Conservation (phyloP, 2,113 vertebrate genomes). For the Cyprinodon brontotheroides region DNA sequence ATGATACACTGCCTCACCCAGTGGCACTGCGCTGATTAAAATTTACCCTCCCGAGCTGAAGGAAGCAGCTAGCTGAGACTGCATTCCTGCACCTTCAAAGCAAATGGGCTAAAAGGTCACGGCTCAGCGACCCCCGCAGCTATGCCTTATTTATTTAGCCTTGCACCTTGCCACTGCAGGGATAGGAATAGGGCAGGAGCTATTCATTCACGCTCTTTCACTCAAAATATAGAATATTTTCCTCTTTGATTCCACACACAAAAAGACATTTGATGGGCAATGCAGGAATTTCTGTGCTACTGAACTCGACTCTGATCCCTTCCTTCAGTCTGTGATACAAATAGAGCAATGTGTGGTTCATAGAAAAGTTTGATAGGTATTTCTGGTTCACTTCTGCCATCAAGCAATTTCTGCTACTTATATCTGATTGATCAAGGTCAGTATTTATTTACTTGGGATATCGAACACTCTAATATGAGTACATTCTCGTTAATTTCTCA, state of each 20-base stretch:
- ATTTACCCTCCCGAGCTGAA: slow-evolving; percentile 57
- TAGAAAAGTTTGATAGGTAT: too few species aligned
- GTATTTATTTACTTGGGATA: too few species aligned
- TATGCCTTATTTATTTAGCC: slow-evolving; percentile 71
- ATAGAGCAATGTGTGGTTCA: neutral
- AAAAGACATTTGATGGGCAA: neutral
- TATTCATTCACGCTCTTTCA: slow-evolving; percentile 31
- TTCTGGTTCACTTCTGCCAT: too few species aligned
- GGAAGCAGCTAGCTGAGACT: slow-evolving; percentile 55
- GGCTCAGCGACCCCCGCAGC: slow-evolving; percentile 53
- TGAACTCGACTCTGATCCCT: neutral
- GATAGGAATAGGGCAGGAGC: slow-evolving; percentile 5
- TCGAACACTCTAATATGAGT: too few species aligned
- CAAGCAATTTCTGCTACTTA: too few species aligned
- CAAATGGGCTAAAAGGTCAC: slow-evolving; percentile 69
- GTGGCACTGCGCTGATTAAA: slow-evolving; percentile 70
- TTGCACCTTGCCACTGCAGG: slow-evolving; percentile 38
- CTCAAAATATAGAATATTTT: neutral
- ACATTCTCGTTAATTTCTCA: too few species aligned
- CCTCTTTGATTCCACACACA: neutral
- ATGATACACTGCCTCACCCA: slow-evolving; percentile 63
- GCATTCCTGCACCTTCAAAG: slow-evolving; percentile 56
- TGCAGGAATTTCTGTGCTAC: neutral
- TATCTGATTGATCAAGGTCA: too few species aligned
- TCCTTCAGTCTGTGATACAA: neutral